Evolutionary conservation across 2,888 invertebrate genomes (phyloP), one percentile per base, ranked within the genome.

Genomic region (Chalcis sispes): DNA sequence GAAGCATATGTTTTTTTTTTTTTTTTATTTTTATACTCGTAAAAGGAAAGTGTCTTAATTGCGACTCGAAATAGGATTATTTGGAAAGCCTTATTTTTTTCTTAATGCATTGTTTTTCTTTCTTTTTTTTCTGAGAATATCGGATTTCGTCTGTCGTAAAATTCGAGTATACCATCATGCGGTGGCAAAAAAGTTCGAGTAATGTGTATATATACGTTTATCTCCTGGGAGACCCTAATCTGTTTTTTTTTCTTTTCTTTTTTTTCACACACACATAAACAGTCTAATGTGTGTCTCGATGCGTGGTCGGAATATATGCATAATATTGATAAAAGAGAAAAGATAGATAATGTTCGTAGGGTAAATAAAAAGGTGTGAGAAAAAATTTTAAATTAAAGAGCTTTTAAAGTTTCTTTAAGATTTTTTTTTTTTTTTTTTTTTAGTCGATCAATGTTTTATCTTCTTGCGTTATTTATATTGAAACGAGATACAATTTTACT

Each of bases 301-400:
- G 8, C 15, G 15, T 54, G 1, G 8, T 8, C 27, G 1, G 54
- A 23, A 27, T 54, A 18, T 54, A 54, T 13, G 15, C 25, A 25
- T n/a, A n/a, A n/a, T n/a, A n/a, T 25, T 27, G 54, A 13, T 54
- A n/a, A n/a, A n/a, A n/a, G 29, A 18, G 20, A 8, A 48, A 2
- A 48, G n/a, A n/a, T 23, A 42, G 32, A 25, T 25, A 7, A 32
- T 13, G 7, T 5, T n/a, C n/a, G n/a, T 13, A 13, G 18, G 15
- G 20, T 20, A 50, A 20, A 32, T 62, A 50, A 65, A 48, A 15
- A 23, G 32, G 13, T 2, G 29, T 10, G 36, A 20, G 29, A 27
- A 32, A 15, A 46, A 23, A 56, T 56, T 42, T 15, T 29, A 42
- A 56, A 42, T 67, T 56, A 29, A 67, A 56, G 56, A 67, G 56